Percentiles rank a stretch among this genome's conserved stretches.
These are phyloP conservation scores for Leptogaster cylindrica DNA, from an alignment of 2,888 invertebrate genomes.

Conservation along the genomic window DNA sequence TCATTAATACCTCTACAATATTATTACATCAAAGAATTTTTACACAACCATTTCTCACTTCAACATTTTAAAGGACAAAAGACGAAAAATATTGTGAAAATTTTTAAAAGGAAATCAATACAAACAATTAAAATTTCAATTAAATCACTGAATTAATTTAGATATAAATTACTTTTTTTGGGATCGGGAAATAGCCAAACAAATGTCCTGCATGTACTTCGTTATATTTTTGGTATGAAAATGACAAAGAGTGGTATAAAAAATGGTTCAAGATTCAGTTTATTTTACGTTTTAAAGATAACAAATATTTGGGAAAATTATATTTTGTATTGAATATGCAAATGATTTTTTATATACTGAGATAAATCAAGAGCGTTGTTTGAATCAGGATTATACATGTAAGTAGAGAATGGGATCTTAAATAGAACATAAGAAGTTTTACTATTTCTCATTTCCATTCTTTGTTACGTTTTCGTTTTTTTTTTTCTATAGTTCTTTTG, in stretches of 20 bases:
- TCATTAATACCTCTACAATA: constrained; percentile 8
- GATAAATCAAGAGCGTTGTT: not conserved
- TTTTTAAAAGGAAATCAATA: too few relatives aligned
- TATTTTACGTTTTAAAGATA: constrained; percentile 27
- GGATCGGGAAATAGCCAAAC: too few relatives aligned
- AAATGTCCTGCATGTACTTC: too few relatives aligned
- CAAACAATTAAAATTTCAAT: too few relatives aligned
- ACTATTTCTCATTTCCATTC: constrained; percentile 33
- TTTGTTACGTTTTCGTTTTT: constrained; percentile 22
- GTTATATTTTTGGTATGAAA: constrained; percentile 37
- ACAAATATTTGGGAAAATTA: constrained; percentile 15
- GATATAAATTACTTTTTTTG: too few relatives aligned
- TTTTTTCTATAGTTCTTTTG: constrained; percentile 1
- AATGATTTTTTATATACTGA: not conserved
- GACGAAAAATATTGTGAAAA: too few relatives aligned
- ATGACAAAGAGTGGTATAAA: constrained; percentile 37
- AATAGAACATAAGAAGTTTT: not conserved
- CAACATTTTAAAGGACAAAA: too few relatives aligned
- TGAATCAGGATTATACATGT: not conserved
- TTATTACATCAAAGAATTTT: too few relatives aligned
- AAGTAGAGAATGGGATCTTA: not conserved
- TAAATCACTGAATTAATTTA: too few relatives aligned
- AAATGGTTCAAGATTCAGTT: constrained; percentile 30
- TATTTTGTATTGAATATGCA: constrained; percentile 12
- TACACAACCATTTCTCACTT: too few relatives aligned